Percentiles rank a stretch among this genome's conserved stretches.
Conservation (phyloP, 1,140 invertebrate genomes). For the Lasaia peninsularis region DNA sequence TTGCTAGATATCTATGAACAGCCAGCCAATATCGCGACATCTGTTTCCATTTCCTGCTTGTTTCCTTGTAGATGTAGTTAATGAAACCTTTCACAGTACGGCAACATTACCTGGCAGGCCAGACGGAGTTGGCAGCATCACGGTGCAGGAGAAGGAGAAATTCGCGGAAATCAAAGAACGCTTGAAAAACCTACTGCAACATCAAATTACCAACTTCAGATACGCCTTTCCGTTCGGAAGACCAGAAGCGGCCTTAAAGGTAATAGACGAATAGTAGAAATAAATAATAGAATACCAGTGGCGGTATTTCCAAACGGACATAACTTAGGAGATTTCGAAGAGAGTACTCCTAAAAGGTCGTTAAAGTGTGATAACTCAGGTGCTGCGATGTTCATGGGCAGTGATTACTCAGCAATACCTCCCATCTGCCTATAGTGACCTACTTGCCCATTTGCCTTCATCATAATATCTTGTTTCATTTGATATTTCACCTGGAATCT, state of each 20-base stretch:
- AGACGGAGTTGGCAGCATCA: conserved; percentile 98
- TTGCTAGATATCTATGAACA: conserved; percentile 21
- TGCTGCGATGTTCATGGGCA: too few relatives aligned
- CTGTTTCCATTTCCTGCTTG: conserved; percentile 56
- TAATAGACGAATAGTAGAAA: too few relatives aligned
- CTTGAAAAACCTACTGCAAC: conserved; percentile 93
- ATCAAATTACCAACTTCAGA: conserved; percentile 99
- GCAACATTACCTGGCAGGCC: conserved; percentile 85
- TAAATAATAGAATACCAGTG: too few relatives aligned
- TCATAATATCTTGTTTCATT: too few relatives aligned
- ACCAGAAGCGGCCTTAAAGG: conserved; percentile 96
- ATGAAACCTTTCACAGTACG: conserved; percentile 70
- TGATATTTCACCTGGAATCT: too few relatives aligned
- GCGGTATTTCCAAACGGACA: too few relatives aligned
- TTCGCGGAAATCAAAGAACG: conserved; percentile 98
- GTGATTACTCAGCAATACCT: too few relatives aligned
- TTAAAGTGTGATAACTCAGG: too few relatives aligned
- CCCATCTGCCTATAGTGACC: too few relatives aligned
- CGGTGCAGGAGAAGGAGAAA: conserved; percentile 97
- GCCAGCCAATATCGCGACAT: conserved; percentile 5
- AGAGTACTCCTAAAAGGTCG: too few relatives aligned
- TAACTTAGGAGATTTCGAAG: too few relatives aligned
- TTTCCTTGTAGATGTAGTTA: conserved; percentile 70
- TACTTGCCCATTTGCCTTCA: too few relatives aligned
- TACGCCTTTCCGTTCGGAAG: conserved; percentile 99